Base-by-base conservation (phyloP, 2,888 invertebrate species). In the Orthosia cruda region DNA sequence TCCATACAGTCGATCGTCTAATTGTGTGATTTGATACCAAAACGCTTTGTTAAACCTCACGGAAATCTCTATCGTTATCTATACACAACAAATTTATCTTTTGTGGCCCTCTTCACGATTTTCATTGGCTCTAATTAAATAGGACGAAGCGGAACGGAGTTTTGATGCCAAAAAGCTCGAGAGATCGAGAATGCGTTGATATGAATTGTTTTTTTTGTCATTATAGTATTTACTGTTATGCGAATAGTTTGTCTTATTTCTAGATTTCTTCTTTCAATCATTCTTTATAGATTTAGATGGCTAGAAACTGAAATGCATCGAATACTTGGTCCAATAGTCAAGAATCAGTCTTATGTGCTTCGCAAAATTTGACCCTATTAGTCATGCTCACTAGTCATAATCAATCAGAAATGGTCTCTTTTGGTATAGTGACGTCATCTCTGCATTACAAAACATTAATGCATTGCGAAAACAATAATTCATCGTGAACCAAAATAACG, bases 21-120 rank as follows among this genome's bases (percentile, higher is more conserved):
- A 96, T 96, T 96, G 96, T 96, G 94, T 94, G 96, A 95, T 95
- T 95, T 94, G 96, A 96, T 96, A 95, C 95, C 92, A 95, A 96
- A 96, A 95, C 94, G 93, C 95, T 94, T 96, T 96, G 96, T 96
- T 94, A 93, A 82, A 89, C 90, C 92, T 91, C 92, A 91, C 92
- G 92, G 92, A 94, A 95, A 95, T 94, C 94, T 95, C 93, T 93
- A 95, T 95, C 95, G 91, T 90, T 92, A 95, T 95, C 95, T 91
- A 90, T 91, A 87, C 79, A 83, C 81, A 94, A 94, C 95, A 95
- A 95, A 95, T 95, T 93, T 91, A 92, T 94, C 95, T 94, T 93
- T 95, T 95, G 95, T 94, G 88, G 85, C 85, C 92, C 89, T 81
- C 91, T 88, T 82, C 87, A 87, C 87, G 88, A 87, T 83, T 88